Evolutionary conservation across 2,888 invertebrate species (phyloP).

Genomic region (Colletes collaris): DNA sequence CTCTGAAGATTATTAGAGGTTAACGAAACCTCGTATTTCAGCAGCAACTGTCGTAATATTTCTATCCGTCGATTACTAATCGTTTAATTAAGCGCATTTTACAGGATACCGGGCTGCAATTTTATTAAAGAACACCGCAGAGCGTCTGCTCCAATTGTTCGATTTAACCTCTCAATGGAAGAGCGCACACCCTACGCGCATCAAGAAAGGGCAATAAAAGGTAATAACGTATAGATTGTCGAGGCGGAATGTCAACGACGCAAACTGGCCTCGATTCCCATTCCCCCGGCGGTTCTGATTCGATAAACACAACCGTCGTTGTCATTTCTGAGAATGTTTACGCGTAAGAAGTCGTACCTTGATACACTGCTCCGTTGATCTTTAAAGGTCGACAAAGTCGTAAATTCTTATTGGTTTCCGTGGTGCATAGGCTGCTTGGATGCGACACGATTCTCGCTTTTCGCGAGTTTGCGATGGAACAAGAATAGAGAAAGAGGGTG

Average conservation of each 20-base stretch:
- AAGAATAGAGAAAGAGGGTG: not conserved
- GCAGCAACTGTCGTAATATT: too few relatives aligned
- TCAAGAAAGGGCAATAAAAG: constrained; percentile 63
- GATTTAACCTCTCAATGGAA: constrained; percentile 59
- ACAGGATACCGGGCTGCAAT: too few relatives aligned
- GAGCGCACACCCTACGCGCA: constrained; percentile 46
- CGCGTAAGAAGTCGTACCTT: constrained; percentile 22
- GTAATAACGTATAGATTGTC: constrained; percentile 69
- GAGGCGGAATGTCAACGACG: constrained; percentile 73
- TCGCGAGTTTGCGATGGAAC: constrained; percentile 8
- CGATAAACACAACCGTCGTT: constrained; percentile 48
- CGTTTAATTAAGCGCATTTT: too few relatives aligned
- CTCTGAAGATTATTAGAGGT: constrained; percentile 33
- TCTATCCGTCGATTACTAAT: too few relatives aligned
- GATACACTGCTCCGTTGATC: constrained; percentile 52
- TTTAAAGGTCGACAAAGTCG: constrained; percentile 65
- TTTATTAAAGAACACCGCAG: too few relatives aligned
- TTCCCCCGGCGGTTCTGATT: constrained; percentile 38
- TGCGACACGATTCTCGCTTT: constrained; percentile 36
- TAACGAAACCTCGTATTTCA: not conserved
- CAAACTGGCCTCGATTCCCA: constrained; percentile 66
- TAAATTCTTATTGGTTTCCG: constrained; percentile 65
- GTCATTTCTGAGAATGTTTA: constrained; percentile 53
- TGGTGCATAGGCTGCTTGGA: constrained; percentile 23
- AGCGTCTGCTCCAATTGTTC: constrained; percentile 22